phyloP scores from a whole-genome alignment of 2,888 invertebrate genomes.

The Leucophora obtusa region DNA sequence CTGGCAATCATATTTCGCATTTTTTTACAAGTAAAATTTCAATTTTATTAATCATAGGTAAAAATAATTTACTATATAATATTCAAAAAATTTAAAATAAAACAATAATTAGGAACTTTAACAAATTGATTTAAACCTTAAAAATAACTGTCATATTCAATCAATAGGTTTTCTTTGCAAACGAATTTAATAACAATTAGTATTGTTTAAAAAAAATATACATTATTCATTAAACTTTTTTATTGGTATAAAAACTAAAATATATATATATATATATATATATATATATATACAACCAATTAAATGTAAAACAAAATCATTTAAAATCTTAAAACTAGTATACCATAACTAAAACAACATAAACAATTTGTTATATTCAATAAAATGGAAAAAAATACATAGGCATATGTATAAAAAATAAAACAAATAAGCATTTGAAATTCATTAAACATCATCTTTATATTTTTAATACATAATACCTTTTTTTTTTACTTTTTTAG shows the following conservation, averaged over 20 bases:
- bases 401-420: not conserved
- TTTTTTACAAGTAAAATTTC: conserved; percentile 19
- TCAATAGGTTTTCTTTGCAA: conserved; percentile 56
- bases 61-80: conserved; percentile 7
- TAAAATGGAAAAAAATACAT: conserved; percentile 28
- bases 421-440: not conserved
- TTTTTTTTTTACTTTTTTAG: too few relatives aligned
- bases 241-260: conserved; percentile 18
- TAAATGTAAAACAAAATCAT: conserved; percentile 16
- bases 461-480: too few relatives aligned
- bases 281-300: too few relatives aligned
- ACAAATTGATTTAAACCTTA: not conserved
- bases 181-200: conserved; percentile 55
- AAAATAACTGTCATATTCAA: conserved; percentile 9
- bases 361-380: conserved; percentile 44
- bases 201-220: conserved; percentile 44
- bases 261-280: too few relatives aligned
- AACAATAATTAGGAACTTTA: not conserved
- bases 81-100: not conserved
- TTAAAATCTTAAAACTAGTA: conserved; percentile 9
- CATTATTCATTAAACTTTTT: conserved; percentile 34
- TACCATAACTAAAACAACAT: conserved; percentile 13
- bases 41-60: conserved; percentile 36
- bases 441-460: not conserved
- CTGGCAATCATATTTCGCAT: conserved; percentile 40